phyloP scores from a whole-genome alignment of 2,797 vertebrate genomes.

The Clamator glandarius region DNA sequence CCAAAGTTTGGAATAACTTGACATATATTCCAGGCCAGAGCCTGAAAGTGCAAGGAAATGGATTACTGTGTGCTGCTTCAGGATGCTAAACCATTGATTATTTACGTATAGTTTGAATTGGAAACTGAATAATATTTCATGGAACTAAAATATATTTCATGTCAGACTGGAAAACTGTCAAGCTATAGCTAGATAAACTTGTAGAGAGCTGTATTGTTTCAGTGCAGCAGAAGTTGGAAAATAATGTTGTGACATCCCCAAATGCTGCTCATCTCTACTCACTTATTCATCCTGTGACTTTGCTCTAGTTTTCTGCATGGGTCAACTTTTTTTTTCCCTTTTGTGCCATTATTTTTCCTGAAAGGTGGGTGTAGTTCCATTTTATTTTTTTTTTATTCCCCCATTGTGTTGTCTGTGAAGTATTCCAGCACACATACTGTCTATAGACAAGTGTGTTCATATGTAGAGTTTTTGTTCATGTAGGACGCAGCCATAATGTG shows the following conservation, averaged over 20 bases:
- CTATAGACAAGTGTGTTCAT: slow-evolving; percentile 47
- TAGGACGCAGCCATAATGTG: not conserved
- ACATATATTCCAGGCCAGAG: not conserved
- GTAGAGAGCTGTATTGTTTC: slow-evolving; percentile 45
- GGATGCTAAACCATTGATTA: slow-evolving; percentile 23
- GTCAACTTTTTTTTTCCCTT: slow-evolving; percentile 30
- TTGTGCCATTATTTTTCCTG: slow-evolving; percentile 27
- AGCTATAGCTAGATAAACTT: slow-evolving; percentile 11
- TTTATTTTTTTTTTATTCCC: slow-evolving; percentile 29
- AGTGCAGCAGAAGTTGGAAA: slow-evolving; percentile 71
- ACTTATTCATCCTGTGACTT: slow-evolving; percentile 68
- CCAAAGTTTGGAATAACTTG: not conserved
- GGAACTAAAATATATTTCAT: slow-evolving; percentile 12
- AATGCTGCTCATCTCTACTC: slow-evolving; percentile 62
- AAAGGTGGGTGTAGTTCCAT: slow-evolving; percentile 68
- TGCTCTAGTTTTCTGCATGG: slow-evolving; percentile 74
- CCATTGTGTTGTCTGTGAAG: slow-evolving; percentile 48
- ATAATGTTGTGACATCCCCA: slow-evolving; percentile 84
- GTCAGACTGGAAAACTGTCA: not conserved
- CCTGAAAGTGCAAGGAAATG: not conserved
- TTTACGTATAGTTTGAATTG: not conserved
- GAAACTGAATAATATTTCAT: not conserved
- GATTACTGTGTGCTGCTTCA: slow-evolving; percentile 53
- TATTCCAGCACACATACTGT: slow-evolving; percentile 57
- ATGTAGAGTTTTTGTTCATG: not conserved